These are phyloP conservation scores for Tenualosa thibaudeaui DNA, from an alignment of 2,797 vertebrate species.

Conservation along the genomic window DNA sequence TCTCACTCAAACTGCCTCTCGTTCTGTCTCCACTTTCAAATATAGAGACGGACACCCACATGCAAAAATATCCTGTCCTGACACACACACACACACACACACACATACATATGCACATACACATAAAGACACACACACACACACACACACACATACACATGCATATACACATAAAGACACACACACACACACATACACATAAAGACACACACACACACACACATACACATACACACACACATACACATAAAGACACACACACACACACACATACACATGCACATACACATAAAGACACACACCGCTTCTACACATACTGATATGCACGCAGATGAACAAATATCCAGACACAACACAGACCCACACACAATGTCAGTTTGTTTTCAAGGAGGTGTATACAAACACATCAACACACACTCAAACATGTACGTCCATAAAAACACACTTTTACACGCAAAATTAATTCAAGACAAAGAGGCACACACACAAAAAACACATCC, in stretches of 20 bases:
- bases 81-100: slow-evolving; percentile 1
- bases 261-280: neutral
- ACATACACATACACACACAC: neutral
- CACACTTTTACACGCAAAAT: neutral
- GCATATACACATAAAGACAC: neutral
- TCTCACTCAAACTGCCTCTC: neutral
- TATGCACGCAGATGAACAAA: neutral
- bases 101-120: neutral
- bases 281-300: neutral
- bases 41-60: neutral
- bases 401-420: neutral
- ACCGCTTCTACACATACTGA: neutral
- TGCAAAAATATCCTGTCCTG: neutral
- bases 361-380: neutral
- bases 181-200: too few relatives aligned
- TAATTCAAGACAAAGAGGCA: neutral
- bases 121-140: neutral
- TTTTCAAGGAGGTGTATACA: neutral
- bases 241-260: neutral
- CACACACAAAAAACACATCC: neutral
- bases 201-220: slow-evolving; percentile 8
- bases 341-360: neutral
- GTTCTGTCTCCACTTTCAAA: neutral
- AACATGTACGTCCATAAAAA: neutral
- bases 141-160: neutral